Evolutionary conservation across 2,888 invertebrate genomes (phyloP), one percentile per base, ranked within the genome.

Genomic region (Coelogynopora nodosa): DNA sequence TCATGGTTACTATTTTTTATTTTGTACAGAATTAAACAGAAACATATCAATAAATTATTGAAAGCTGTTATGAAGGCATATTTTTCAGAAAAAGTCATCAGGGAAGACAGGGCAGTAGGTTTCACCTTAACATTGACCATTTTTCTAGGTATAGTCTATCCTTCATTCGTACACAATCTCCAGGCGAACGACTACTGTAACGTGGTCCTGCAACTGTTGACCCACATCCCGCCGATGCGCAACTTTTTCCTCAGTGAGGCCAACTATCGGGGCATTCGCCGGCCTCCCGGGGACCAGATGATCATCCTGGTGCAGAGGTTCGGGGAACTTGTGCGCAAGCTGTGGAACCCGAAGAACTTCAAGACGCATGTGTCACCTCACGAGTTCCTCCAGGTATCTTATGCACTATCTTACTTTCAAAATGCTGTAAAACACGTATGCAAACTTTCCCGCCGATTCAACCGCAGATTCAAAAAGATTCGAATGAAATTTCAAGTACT

Each of bases 341-440:
- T 99, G 89, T 99, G 99, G 99, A 99, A 99, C 92, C 98, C 98
- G 0, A 93, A 97, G 67, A 98, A 98, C 90, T 99, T 99, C 91
- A 99, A 99, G 92, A 96, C 98, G 0, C 99, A 99, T 90, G 99
- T 99, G 0, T 98, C 97, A 27, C 99, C 99, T 0, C 99, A 99
- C 91, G 99, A 99, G 93, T 99, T 99, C 98, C 93, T 99, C 29
- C 99, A 99, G 90, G 90, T 91, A 0, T 89, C 90, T 29, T 2
- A 23, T 13, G 49, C 5, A n/a, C n/a, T n/a, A n/a, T n/a, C n/a
- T n/a, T n/a, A n/a, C n/a, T n/a, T n/a, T n/a, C n/a, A n/a, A n/a
- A n/a, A n/a, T n/a, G n/a, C n/a, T n/a, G n/a, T n/a, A n/a, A 28
- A 26, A 74, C 2, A 2, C 74, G 27, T 28, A 74, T 0, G 28